phyloP scores from a whole-genome alignment of 2,113 vertebrate species.

The Pongo pygmaeus region DNA sequence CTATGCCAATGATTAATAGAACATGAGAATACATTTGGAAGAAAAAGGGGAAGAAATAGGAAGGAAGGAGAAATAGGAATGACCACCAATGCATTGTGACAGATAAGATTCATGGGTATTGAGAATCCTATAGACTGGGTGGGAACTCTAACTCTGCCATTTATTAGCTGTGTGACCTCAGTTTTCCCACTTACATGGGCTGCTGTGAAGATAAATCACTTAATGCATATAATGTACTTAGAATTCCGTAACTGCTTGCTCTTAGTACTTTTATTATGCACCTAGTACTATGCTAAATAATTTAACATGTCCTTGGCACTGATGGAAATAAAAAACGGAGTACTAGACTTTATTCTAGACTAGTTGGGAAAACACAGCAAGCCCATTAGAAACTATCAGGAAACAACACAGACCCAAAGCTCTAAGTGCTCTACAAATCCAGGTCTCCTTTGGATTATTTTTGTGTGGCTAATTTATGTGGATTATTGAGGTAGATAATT shows the following conservation, averaged over 20 bases:
- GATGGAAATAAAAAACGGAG: neutral
- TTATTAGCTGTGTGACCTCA: neutral
- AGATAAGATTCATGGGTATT: neutral
- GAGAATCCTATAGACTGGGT: neutral
- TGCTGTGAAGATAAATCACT: constrained; percentile 12
- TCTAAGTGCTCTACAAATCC: neutral
- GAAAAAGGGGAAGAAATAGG: neutral
- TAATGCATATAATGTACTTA: neutral
- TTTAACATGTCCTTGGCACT: neutral
- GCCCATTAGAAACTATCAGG: neutral
- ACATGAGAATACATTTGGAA: neutral
- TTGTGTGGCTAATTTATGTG: neutral
- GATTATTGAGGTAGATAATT: neutral
- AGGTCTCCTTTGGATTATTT: neutral
- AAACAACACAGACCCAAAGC: neutral
- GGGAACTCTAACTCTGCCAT: neutral
- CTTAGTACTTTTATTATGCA: neutral
- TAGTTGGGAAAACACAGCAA: neutral
- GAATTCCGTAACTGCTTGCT: neutral
- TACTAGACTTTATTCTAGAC: neutral
- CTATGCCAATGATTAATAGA: neutral
- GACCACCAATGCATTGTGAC: neutral
- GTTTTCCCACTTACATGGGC: neutral
- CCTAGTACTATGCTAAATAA: neutral
- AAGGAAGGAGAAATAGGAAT: neutral